These are phyloP conservation scores for Eunapius fragilis DNA, from an alignment of 37 sponge, comb jelly and placozoan species.

Conservation along the genomic window DNA sequence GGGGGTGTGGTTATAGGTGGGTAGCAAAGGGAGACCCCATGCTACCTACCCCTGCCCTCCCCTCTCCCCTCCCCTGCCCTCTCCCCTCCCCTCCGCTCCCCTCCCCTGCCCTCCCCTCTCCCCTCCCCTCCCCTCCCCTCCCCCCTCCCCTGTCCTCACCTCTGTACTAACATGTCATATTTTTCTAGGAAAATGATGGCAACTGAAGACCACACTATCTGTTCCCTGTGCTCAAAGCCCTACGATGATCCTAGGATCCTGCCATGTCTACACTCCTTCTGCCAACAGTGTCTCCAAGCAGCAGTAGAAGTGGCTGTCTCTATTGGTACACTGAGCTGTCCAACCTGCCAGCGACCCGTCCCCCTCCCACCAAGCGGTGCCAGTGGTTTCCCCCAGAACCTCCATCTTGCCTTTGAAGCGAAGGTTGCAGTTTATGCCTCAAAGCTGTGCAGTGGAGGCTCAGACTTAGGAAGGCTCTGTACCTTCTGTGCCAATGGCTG, in stretches of 20 bases:
- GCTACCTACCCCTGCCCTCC: too few relatives aligned
- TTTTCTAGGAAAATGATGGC: too few relatives aligned
- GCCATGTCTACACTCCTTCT: slow-evolving; percentile 60
- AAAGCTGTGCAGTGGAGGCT: slow-evolving; percentile 23
- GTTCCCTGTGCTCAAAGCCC: slow-evolving; percentile 23
- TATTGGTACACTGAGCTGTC: slow-evolving; percentile 1
- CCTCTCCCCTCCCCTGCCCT: too few relatives aligned
- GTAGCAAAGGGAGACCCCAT: too few relatives aligned
- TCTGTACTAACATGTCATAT: too few relatives aligned
- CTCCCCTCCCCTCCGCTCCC: too few relatives aligned
- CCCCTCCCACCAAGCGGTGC: slow-evolving; percentile 15
- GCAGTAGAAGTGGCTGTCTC: slow-evolving; percentile 3
- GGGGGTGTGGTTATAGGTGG: too few relatives aligned
- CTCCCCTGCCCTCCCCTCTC: too few relatives aligned
- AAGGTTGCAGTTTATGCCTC: slow-evolving; percentile 11
- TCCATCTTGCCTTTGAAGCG: slow-evolving; percentile 35
- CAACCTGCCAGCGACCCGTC: slow-evolving; percentile 13
- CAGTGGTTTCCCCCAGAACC: slow-evolving; percentile 11
- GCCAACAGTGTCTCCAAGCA: slow-evolving; percentile 39
- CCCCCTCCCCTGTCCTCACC: too few relatives aligned
- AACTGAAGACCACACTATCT: neutral
- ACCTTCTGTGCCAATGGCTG: slow-evolving; percentile 18
- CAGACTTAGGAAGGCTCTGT: neutral
- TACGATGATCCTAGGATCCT: slow-evolving; percentile 53
- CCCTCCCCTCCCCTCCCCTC: too few relatives aligned